A percentile compares a stretch with the other conserved stretches of the same genome.
Evolutionary conservation across 2,888 invertebrate genomes (phyloP).

Genomic region (Limnephilus marmoratus): DNA sequence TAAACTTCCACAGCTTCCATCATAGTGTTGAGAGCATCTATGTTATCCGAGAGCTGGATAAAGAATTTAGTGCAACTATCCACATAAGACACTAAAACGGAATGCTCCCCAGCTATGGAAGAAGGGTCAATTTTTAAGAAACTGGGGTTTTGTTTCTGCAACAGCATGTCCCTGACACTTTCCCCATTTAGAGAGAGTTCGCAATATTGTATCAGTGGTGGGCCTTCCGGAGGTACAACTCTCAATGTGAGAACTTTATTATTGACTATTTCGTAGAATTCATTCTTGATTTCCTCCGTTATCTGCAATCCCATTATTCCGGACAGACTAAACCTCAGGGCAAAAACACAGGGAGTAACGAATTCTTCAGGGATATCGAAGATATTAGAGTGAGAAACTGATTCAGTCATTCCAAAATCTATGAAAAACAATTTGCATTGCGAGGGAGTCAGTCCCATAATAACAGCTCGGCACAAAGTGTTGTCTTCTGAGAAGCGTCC

Average conservation of each 20-base stretch:
- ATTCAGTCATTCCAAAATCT: slow-evolving; percentile 88
- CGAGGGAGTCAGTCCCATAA: slow-evolving; percentile 84
- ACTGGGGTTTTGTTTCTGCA: slow-evolving; percentile 67
- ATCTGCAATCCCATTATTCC: slow-evolving; percentile 82
- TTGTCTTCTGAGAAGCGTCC: slow-evolving; percentile 84
- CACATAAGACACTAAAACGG: slow-evolving; percentile 81
- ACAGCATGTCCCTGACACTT: slow-evolving; percentile 79
- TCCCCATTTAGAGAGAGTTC: slow-evolving; percentile 80
- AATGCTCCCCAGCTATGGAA: slow-evolving; percentile 69
- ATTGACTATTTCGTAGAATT: slow-evolving; percentile 83
- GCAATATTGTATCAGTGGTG: slow-evolving; percentile 86
- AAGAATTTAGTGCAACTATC: slow-evolving; percentile 85
- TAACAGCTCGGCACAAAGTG: slow-evolving; percentile 85
- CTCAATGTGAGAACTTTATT: slow-evolving; percentile 81
- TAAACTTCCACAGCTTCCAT: slow-evolving; percentile 82
- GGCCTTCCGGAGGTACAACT: slow-evolving; percentile 83
- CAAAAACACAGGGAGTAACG: slow-evolving; percentile 84
- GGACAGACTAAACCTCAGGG: slow-evolving; percentile 84
- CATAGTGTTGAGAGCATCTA: slow-evolving; percentile 79
- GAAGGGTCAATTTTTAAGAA: slow-evolving; percentile 53
- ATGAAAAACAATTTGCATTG: slow-evolving; percentile 88
- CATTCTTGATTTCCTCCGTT: slow-evolving; percentile 80
- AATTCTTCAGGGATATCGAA: slow-evolving; percentile 86
- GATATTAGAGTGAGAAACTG: slow-evolving; percentile 83
- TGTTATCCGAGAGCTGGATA: slow-evolving; percentile 82